Evolutionary conservation across 2,797 vertebrate species (phyloP).

Genomic region (Coranthus polyacanthus): DNA sequence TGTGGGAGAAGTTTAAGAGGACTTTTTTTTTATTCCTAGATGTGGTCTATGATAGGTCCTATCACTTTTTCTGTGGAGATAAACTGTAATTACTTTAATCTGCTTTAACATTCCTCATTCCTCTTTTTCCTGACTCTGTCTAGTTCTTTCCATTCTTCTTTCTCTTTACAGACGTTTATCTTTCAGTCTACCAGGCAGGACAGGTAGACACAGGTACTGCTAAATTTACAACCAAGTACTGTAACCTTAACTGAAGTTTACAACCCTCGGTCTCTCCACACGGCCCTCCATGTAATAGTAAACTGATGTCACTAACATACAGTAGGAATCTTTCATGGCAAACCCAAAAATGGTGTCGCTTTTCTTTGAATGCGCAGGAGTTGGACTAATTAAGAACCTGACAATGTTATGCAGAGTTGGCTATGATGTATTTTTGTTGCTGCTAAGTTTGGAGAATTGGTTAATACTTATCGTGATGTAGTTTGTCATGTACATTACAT

Average conservation of each 20-base stretch:
- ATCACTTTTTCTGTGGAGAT: slow-evolving; percentile 80
- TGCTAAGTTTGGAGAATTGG: background rate
- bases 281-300: slow-evolving; percentile 88
- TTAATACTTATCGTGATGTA: background rate
- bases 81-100: slow-evolving; percentile 87
- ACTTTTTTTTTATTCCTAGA: slow-evolving; percentile 3
- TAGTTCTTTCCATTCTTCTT: slow-evolving; percentile 99
- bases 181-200: slow-evolving; percentile 99
- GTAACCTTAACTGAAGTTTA: slow-evolving; percentile 75
- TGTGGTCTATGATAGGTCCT: slow-evolving; percentile 85
- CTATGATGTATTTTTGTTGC: background rate
- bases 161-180: slow-evolving; percentile 99
- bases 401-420: background rate
- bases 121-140: slow-evolving; percentile 95
- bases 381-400: background rate
- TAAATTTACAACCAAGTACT: slow-evolving; percentile 85
- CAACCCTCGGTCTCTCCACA: slow-evolving; percentile 59
- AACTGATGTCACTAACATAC: slow-evolving; percentile 90
- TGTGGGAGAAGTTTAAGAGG: background rate
- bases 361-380: slow-evolving; percentile 6
- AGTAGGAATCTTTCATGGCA: slow-evolving; percentile 87
- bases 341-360: slow-evolving; percentile 86
- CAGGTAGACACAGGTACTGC: slow-evolving; percentile 99
- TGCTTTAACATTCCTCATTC: slow-evolving; percentile 92
- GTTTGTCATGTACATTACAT: slow-evolving; percentile 1